Evolutionary conservation across 2,797 vertebrate species (phyloP), one percentile per base, ranked within the genome.

Genomic region (Xiphorhynchus erythropygius): DNA sequence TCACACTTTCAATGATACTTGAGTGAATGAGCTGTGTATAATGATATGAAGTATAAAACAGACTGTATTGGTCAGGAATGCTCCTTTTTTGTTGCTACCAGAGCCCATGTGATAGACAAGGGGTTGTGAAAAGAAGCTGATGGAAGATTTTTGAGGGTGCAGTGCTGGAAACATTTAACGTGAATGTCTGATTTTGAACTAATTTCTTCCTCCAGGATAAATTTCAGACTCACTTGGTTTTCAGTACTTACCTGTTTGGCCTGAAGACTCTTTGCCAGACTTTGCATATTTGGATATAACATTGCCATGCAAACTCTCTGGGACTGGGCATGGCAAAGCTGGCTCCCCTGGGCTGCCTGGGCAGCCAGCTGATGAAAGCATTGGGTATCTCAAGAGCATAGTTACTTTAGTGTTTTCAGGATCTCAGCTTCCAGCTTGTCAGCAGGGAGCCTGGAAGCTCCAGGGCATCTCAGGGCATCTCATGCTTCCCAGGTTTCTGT

Each of bases 351-450:
- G 53, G 63, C 84, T 84, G 65, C 70, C 47, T 14, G 0, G 39
- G 63, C 64, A 73, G 74, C 22, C 65, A 64, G 70, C 44, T 92
- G 84, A 69, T 2, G 2, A 71, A 74, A 81, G 79, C 83, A 27
- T 33, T 75, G 76, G 62, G 62, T 90, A 68, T 90, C 69, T 83
- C 74, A 84, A 68, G 59, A 86, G 32, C 30, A 32, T 33, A 94
- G 78, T 91, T 83, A 78, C 63, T 71, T 84, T 1, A 1, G 25
- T 70, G 69, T 92, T 97, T 93, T 86, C 73, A 91, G 76, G 30
- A 81, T 81, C 89, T 96, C 89, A 47, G 59, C 62, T 90, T 87
- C 80, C 89, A 92, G 18, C 35, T 83, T 92, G 76, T 76, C 95
- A 87, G 82, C 82, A 78, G 73, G n/a, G 44, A 93, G 67, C 81